phyloP scores from a whole-genome alignment of 2,888 invertebrate genomes.

The Rosalia funebris region DNA sequence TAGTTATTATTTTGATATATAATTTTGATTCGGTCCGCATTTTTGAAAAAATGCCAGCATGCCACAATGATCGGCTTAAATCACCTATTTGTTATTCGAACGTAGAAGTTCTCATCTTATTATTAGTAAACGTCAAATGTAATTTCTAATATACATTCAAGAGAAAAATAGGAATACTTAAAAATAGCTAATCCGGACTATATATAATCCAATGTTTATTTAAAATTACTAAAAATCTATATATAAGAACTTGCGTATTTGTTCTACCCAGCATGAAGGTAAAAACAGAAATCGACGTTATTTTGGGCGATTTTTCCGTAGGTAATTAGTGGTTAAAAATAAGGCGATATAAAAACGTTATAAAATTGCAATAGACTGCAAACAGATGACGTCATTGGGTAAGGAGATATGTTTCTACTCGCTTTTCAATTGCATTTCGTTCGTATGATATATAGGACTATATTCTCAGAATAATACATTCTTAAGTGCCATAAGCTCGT shows the following conservation, averaged over 20 bases:
- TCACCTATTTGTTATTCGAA: too few relatives aligned
- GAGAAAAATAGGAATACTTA: not conserved
- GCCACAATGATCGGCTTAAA: too few relatives aligned
- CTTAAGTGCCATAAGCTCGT: too few relatives aligned
- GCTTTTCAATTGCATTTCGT: constrained; percentile 5
- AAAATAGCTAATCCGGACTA: not conserved
- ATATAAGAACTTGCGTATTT: constrained; percentile 3
- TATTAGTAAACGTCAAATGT: not conserved
- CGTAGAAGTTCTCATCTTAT: too few relatives aligned
- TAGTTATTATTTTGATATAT: too few relatives aligned
- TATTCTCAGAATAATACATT: too few relatives aligned
- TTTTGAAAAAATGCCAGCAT: too few relatives aligned
- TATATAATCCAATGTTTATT: not conserved
- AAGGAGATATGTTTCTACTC: constrained; percentile 7
- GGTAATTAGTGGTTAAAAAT: not conserved
- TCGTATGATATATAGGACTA: too few relatives aligned
- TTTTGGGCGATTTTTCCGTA: not conserved
- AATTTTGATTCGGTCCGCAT: too few relatives aligned
- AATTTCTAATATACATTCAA: not conserved
- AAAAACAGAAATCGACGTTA: not conserved
- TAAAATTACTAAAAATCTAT: constrained; percentile 1
- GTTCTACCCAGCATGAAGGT: not conserved
- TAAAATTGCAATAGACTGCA: constrained; percentile 2
- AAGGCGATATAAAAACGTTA: constrained; percentile 2
- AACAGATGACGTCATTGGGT: constrained; percentile 2